Evolutionary conservation across 2,888 invertebrate genomes (phyloP).

Genomic region (Standfussiana lucernea): DNA sequence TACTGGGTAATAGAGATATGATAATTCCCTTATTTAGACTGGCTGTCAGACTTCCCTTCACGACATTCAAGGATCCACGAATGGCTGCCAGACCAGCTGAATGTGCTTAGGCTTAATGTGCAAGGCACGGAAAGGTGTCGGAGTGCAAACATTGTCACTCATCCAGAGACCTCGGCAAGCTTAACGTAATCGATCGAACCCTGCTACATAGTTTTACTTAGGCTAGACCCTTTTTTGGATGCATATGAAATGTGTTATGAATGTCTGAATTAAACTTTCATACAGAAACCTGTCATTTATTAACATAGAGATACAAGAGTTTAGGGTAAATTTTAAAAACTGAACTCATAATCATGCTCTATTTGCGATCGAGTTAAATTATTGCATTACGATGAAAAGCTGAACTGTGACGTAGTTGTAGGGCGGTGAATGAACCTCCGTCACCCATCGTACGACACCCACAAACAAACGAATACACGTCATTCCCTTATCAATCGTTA

Average conservation of each 20-base stretch:
- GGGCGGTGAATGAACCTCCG: constrained; percentile 75
- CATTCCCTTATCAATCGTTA: constrained; percentile 51
- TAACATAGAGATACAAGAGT: not conserved
- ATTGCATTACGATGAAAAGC: constrained; percentile 21
- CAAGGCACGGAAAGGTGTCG: not conserved
- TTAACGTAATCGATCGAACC: not conserved
- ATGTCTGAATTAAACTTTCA: not conserved
- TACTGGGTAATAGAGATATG: not conserved
- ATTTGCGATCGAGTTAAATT: constrained; percentile 18
- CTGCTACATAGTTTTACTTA: not conserved
- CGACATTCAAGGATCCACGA: not conserved
- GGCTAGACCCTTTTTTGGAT: not conserved
- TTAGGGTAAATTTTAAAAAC: not conserved
- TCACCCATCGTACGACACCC: constrained; percentile 63
- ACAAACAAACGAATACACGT: constrained; percentile 66
- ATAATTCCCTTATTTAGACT: not conserved
- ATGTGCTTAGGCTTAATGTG: not conserved
- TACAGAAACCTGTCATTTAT: not conserved
- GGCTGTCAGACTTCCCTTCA: not conserved
- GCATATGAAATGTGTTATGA: not conserved
- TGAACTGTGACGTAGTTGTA: constrained; percentile 45
- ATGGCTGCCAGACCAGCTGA: not conserved
- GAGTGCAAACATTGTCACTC: not conserved
- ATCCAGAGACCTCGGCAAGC: not conserved
- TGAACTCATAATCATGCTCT: not conserved